phyloP scores from a whole-genome alignment of 2,888 invertebrate species.

The Aspidiotus rigidus region DNA sequence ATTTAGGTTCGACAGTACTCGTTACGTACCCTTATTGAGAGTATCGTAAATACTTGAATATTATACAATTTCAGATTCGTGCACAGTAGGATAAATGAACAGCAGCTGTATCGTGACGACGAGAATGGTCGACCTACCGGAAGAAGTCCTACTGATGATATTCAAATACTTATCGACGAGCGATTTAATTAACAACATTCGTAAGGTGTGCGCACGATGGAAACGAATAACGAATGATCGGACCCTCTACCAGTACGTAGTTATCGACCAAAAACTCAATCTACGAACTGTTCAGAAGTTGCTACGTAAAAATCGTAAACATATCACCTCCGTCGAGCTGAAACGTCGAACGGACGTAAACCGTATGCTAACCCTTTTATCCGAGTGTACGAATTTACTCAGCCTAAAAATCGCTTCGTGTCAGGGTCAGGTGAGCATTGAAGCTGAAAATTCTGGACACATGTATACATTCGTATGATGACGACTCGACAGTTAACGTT shows the following conservation, averaged over 20 bases:
- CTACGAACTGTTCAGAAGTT: not conserved
- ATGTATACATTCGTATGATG: too few species aligned
- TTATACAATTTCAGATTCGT: too few species aligned
- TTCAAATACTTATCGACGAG: slow-evolving; percentile 16
- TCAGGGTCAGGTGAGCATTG: slow-evolving; percentile 10
- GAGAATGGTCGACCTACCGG: slow-evolving; percentile 13
- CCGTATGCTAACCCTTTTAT: not conserved
- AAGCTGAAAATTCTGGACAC: too few species aligned
- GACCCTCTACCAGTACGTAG: slow-evolving; percentile 3
- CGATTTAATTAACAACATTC: slow-evolving; percentile 1
- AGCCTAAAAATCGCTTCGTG: not conserved
- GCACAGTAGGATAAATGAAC: too few species aligned
- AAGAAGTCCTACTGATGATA: slow-evolving; percentile 17
- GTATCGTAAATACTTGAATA: too few species aligned
- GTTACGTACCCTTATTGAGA: too few species aligned
- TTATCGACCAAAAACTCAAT: slow-evolving; percentile 17
- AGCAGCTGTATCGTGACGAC: too few species aligned
- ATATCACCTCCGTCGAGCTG: slow-evolving; percentile 6
- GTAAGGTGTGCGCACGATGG: slow-evolving; percentile 19
- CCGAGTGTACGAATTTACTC: slow-evolving; percentile 5
- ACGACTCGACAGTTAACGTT: too few species aligned
- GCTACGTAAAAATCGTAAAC: slow-evolving; percentile 6
- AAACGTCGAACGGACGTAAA: slow-evolving; percentile 5
- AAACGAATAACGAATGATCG: slow-evolving; percentile 11
- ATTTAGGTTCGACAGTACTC: too few species aligned